Conservation (phyloP, 2,113 vertebrate species). For the Dicrurus megarhynchus region DNA sequence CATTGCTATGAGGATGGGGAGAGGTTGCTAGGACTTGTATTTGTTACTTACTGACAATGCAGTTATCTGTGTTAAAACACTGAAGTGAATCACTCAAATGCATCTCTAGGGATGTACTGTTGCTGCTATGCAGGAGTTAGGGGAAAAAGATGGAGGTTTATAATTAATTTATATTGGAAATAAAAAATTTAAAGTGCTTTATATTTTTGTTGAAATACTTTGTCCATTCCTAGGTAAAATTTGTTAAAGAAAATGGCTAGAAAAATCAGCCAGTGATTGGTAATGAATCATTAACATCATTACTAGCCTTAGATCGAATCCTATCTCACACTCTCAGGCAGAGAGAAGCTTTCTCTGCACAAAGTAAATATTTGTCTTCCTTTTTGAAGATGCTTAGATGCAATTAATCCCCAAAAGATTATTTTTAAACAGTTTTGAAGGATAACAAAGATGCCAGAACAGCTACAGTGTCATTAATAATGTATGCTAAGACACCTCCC, state of each 20-base stretch:
- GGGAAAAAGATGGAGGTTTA: background rate
- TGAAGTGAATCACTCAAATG: background rate
- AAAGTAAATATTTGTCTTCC: background rate
- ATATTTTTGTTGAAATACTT: background rate
- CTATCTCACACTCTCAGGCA: background rate
- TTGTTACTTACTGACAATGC: background rate
- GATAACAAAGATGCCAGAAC: background rate
- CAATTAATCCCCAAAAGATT: background rate
- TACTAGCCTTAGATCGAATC: background rate
- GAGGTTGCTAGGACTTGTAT: background rate
- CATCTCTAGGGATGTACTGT: background rate
- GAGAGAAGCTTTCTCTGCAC: background rate
- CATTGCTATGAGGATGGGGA: background rate
- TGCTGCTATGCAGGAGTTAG: background rate
- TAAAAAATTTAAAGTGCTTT: background rate
- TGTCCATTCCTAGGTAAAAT: background rate
- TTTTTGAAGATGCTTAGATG: background rate
- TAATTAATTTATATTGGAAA: background rate
- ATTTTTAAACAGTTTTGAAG: background rate
- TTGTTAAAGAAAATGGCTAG: background rate
- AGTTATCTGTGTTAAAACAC: background rate
- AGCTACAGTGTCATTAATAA: slow-evolving; percentile 7
- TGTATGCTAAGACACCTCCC: background rate
- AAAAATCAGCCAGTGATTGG: background rate
- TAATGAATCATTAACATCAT: background rate